phyloP scores from a whole-genome alignment of 2,888 invertebrate genomes.

The Adelphocoris suturalis region DNA sequence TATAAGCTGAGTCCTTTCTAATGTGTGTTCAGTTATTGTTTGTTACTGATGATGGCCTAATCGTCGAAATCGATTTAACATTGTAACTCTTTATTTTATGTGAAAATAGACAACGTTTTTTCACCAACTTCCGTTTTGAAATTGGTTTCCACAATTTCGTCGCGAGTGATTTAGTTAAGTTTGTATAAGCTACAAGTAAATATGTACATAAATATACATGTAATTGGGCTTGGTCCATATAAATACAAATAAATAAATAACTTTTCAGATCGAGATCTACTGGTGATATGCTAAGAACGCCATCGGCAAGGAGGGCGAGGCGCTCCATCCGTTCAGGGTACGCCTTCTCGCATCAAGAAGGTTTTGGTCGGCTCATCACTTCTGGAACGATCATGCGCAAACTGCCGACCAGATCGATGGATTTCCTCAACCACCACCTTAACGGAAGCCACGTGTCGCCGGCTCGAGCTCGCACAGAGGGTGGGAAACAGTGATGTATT shows the following conservation, averaged over 20 bases:
- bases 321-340: conserved; percentile 97
- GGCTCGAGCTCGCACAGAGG: conserved; percentile 24
- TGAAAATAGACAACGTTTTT: too few relatives aligned
- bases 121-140: too few relatives aligned
- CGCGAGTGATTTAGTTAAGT: too few relatives aligned
- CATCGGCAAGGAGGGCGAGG: conserved; percentile 92
- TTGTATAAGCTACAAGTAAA: too few relatives aligned
- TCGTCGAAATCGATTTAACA: too few relatives aligned
- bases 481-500: conserved; percentile 51
- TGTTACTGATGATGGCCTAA: too few relatives aligned
- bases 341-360: conserved; percentile 99
- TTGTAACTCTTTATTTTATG: too few relatives aligned
- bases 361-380: conserved; percentile 97
- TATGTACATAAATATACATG: too few relatives aligned
- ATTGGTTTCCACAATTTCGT: too few relatives aligned
- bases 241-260: neutral
- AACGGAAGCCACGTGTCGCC: conserved; percentile 26
- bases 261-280: conserved; percentile 83
- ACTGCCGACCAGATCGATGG: conserved; percentile 48
- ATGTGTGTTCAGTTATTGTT: too few relatives aligned
- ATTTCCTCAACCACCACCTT: conserved; percentile 50
- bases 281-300: conserved; percentile 89
- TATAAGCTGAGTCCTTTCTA: too few relatives aligned
- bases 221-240: too few relatives aligned
- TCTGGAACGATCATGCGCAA: conserved; percentile 94